phyloP scores from a whole-genome alignment of 2,113 vertebrate genomes.

The Agapornis roseicollis region DNA sequence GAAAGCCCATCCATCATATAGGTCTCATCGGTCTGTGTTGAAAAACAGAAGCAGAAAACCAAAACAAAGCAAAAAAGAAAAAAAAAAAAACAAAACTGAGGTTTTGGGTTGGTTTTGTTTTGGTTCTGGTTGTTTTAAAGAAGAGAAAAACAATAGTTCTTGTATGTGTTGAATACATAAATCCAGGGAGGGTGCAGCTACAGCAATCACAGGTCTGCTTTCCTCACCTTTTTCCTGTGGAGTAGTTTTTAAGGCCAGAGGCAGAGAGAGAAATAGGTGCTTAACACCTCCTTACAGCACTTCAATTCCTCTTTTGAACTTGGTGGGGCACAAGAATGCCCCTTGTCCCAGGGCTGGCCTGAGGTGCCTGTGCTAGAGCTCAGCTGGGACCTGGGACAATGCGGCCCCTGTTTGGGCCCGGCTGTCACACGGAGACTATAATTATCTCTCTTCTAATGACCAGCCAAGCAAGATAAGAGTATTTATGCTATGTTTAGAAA shows the following conservation, averaged over 20 bases:
- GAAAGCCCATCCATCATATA: background rate
- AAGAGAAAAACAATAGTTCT: background rate
- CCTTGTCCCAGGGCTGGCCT: constrained; percentile 13
- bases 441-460: constrained; percentile 65
- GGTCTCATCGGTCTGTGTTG: background rate
- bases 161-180: background rate
- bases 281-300: constrained; percentile 50
- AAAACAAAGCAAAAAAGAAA: background rate
- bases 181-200: background rate
- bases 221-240: background rate
- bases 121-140: background rate
- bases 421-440: constrained; percentile 33
- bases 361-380: background rate
- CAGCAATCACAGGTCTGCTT: background rate
- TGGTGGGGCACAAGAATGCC: constrained; percentile 27
- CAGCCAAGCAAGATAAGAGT: constrained; percentile 67
- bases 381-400: constrained; percentile 42
- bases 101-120: background rate
- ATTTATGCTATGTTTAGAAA: constrained; percentile 64
- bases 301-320: constrained; percentile 49
- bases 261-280: background rate
- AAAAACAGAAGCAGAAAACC: background rate
- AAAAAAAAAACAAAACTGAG: background rate
- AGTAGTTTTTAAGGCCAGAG: background rate
- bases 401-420: constrained; percentile 4